These are phyloP conservation scores for Jaculus jaculus DNA, from an alignment of 2,113 vertebrate genomes.

Conservation along the genomic window DNA sequence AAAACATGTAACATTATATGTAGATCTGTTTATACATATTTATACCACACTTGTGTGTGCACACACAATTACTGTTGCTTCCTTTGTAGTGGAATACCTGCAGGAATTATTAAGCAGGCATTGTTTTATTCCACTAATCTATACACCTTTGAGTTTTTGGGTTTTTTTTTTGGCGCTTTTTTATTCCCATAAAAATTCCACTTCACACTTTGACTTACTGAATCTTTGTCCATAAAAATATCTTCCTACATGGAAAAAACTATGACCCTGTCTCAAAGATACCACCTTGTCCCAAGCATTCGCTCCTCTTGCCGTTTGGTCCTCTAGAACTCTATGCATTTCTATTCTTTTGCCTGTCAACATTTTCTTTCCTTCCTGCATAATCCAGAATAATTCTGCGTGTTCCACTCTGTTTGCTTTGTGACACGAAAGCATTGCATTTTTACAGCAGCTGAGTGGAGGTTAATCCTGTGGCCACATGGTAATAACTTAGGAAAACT, in stretches of 20 bases:
- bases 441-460: slow-evolving; percentile 20
- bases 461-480: slow-evolving; percentile 20
- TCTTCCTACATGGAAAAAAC: neutral
- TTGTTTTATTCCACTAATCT: neutral
- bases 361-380: slow-evolving; percentile 10
- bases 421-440: neutral
- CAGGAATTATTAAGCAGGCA: neutral
- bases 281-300: neutral
- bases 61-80: neutral
- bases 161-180: neutral
- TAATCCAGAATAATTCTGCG: slow-evolving; percentile 33
- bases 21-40: too few relatives aligned
- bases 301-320: neutral
- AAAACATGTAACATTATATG: neutral
- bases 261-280: neutral
- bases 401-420: slow-evolving; percentile 21
- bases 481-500: slow-evolving; percentile 42
- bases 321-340: neutral
- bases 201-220: neutral
- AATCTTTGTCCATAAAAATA: neutral
- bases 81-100: neutral
- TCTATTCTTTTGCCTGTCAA: neutral
- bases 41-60: neutral
- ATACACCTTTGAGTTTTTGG: neutral
- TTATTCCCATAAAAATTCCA: neutral